Base-by-base conservation (phyloP, 2,888 invertebrate species). In the Patella depressa region DNA sequence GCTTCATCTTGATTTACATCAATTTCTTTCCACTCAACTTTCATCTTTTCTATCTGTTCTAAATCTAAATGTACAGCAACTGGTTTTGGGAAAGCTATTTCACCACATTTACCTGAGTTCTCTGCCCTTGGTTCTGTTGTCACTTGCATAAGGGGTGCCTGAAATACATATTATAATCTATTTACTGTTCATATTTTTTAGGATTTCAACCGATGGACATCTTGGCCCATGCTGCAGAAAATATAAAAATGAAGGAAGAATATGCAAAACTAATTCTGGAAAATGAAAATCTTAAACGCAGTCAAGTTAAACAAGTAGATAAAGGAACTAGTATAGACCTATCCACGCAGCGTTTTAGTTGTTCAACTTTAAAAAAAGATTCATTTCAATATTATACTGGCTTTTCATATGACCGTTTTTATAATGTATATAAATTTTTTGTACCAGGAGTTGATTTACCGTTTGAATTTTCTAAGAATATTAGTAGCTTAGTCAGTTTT, bases 381-480 rank as follows among this genome's bases (percentile, higher is more conserved):
- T n/a, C 14, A n/a, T 55, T 55, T 55, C 55, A 55, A 55, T 55
- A 55, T 57, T 57, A 57, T 57, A 57, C 57, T 57, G 57, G 57
- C 14, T 57, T 14, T 57, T 4, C 57, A 14, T 57, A 57, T 57
- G 57, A 57, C 14, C 3, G 57, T 17, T 57, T 57, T 57, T 17
- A 14, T 57, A 57, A 14, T 17, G 15, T 57, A 17, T 57, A 17
- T 57, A 57, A 57, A 7, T 57, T 57, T 57, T n/a, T 17, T 57
- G 57, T 3, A 17, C 57, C 57, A 17, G n/a, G 4, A 17, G 14
- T 7, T 3, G 57, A 57, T 7, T 57, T 57, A 57, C 57, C 57
- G n/a, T 57, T 57, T 57, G 15, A 57, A n/a, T n/a, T n/a, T 57
- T 57, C 57, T 57, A 57, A 57, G 15, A 57, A 57, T n/a, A 17